Evolutionary conservation across 2,888 invertebrate genomes (phyloP), one percentile per base, ranked within the genome.

Genomic region (Leptopilina myrica): DNA sequence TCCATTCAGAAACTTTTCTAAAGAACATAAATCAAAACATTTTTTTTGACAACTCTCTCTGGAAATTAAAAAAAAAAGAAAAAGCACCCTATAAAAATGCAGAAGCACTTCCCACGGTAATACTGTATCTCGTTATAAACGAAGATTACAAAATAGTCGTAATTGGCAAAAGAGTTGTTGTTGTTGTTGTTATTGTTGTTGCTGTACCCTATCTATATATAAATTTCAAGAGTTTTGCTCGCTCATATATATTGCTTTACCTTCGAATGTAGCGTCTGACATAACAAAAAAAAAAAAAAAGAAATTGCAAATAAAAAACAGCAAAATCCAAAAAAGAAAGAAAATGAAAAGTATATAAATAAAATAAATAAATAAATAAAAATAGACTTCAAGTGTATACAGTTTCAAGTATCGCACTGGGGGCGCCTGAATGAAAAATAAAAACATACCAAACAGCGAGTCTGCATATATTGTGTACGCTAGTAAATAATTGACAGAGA

Each of bases 401-500:
- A 64, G 26, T 20, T 73, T 15, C 53, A 73, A 49, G 73, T 56
- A 56, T 73, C 73, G 20, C 20, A 73, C 56, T 73, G 33, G 73
- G 73, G 73, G 73, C 56, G 73, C 56, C 69, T 49, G 49, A 53
- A 26, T 7, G 73, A 14, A 69, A 66, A 53, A 69, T 20, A 56
- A 69, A 20, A 69, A 26, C 69, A n/a, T n/a, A 69, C 53, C 43
- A 43, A 7, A 43, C 8, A 43, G 33, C 53, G 53, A 53, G 80
- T 81, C 78, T 77, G 82, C 83, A 77, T 78, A 76, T 79, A 77
- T 78, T 73, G 78, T 79, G 43, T 43, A 81, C 80, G 78, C 79
- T 78, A 78, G 82, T 79, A 78, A 84, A 84, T 85, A 85, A 85
- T 85, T 84, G 85, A 84, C 85, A 81, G 84, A 76, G 81, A 84